Evolutionary conservation across 2,113 vertebrate species (phyloP).

Genomic region (Porphyrio hochstetteri): DNA sequence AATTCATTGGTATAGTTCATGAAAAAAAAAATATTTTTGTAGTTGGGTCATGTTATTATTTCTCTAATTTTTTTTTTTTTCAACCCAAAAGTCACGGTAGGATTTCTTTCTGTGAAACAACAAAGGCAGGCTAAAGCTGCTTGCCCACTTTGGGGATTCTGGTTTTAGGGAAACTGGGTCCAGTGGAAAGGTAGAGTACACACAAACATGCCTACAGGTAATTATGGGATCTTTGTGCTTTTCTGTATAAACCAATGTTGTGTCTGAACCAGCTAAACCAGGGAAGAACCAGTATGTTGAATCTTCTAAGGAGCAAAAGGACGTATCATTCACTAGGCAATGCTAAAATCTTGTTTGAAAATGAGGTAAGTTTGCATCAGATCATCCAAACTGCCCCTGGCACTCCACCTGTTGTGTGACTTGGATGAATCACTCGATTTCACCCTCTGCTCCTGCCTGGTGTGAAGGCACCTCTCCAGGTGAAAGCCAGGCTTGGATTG

Average conservation of each 20-base stretch:
- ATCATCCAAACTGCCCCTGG: neutral
- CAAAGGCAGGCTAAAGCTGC: neutral
- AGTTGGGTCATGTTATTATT: constrained; percentile 40
- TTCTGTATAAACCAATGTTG: neutral
- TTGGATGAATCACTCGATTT: neutral
- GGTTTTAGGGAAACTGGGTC: neutral
- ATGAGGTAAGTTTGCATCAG: neutral
- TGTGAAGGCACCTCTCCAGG: neutral
- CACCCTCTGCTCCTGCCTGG: neutral
- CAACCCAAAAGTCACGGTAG: neutral
- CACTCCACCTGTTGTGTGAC: neutral
- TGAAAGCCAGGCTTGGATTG: neutral
- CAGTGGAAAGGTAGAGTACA: neutral
- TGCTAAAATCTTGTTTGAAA: neutral
- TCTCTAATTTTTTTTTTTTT: neutral
- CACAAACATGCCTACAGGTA: neutral
- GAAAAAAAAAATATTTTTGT: constrained; percentile 48
- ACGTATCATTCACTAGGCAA: neutral
- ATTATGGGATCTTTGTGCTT: neutral
- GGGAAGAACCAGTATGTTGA: neutral
- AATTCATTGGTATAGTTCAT: constrained; percentile 44
- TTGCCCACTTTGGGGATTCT: neutral
- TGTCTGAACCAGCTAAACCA: neutral
- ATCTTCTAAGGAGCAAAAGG: neutral
- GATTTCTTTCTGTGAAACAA: neutral